Evolutionary conservation across 2,888 invertebrate species (phyloP), one percentile per base, ranked within the genome.

Genomic region (Emesis russula): DNA sequence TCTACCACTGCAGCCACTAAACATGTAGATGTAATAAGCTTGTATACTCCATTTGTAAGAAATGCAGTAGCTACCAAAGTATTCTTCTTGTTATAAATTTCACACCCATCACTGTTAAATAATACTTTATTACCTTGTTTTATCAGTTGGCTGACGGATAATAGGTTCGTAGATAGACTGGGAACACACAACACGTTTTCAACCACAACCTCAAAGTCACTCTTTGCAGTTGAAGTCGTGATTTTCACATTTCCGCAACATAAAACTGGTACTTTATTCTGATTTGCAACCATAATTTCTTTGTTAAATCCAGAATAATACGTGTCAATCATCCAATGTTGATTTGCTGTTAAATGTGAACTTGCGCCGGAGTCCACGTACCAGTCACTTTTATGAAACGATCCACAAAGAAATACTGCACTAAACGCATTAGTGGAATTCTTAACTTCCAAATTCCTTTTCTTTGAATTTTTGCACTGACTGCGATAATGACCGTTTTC

Each of bases 321-420:
- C 31, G 36, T 58, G 3, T 66, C n/a, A 1, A 88, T 92, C 2
- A 84, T 79, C 33, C 76, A 84, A 93, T 92, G 0, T 75, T 31
- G 6, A 31, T 81, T 77, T 5, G 11, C 25, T 3, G 71, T 75
- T 31, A 79, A 63, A 75, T 86, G 86, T 38, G 79, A 66, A 71
- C 82, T 86, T 41, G 83, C 86, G 15, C 89, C 87, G 0, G 84
- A 89, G 68, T 94, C 93, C 3, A 93, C 44, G 44, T 92, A 93
- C 91, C 90, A 93, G 2, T 89, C 88, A 11, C n/a, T 44, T 66
- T 86, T 84, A 9, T 36, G 66, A 58, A 70, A 94, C 11, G 31
- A 44, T n/a, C 83, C 82, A 76, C 44, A 89, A 9, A 93, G 9
- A 63, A 93, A 94, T 7, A 92, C 85, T 0, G 86, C 89, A 81